Percentiles rank a stretch among this genome's conserved stretches.
Evolutionary conservation across 2,888 invertebrate species (phyloP).

Genomic region (Drosophila algonquin): DNA sequence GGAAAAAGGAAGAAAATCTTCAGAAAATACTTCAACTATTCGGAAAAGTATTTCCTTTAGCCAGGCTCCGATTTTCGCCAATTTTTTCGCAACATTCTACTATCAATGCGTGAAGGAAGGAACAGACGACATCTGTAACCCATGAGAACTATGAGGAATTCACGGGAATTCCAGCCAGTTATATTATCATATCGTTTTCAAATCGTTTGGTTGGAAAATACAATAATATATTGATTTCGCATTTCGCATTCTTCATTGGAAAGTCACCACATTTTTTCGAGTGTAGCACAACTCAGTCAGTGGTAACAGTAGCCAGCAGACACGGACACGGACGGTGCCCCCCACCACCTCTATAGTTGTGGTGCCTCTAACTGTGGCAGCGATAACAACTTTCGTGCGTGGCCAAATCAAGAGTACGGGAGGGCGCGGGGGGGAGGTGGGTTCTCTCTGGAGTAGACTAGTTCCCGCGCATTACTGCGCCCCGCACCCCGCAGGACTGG

Average conservation of each 20-base stretch:
- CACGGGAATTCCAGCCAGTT: too few relatives aligned
- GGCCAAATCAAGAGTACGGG: conserved; percentile 16
- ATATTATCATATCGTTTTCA: too few relatives aligned
- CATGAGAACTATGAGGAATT: too few relatives aligned
- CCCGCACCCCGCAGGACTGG: conserved; percentile 7
- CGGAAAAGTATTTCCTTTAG: too few relatives aligned
- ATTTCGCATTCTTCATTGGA: too few relatives aligned
- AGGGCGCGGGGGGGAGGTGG: conserved; percentile 6
- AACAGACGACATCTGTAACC: too few relatives aligned
- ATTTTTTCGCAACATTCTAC: too few relatives aligned
- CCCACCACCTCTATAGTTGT: conserved; percentile 15
- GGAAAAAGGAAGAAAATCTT: neutral
- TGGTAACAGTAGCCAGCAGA: conserved; percentile 46
- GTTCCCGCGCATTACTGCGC: neutral
- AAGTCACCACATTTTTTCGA: neutral
- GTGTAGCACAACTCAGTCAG: conserved; percentile 28
- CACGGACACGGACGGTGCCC: conserved; percentile 18
- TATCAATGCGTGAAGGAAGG: too few relatives aligned
- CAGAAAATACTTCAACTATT: too few relatives aligned
- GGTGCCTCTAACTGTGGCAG: conserved; percentile 54
- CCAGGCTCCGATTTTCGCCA: too few relatives aligned
- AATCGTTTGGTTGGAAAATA: too few relatives aligned
- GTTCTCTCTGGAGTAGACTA: conserved; percentile 8
- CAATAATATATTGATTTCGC: too few relatives aligned
- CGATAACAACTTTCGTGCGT: conserved; percentile 64